Evolutionary conservation across 53 echinoderm and acorn worm species (phyloP), one percentile per base, ranked within the genome.

Genomic region (Henricia sp.): DNA sequence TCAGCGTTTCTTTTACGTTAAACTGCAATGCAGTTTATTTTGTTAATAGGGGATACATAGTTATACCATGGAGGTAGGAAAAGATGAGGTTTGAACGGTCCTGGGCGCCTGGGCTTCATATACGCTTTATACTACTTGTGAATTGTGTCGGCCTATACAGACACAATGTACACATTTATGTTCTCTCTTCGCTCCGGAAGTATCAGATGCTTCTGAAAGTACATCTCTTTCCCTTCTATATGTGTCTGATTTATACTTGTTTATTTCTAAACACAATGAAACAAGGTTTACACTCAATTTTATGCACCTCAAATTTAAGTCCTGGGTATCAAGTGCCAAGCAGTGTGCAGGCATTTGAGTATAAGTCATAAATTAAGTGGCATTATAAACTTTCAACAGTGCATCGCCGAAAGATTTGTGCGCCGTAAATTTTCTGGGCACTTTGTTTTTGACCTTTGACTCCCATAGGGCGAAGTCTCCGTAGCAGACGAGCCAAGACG

Each of bases 381-480:
- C 1, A 3, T 27, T 27, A 14, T 54, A 76, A 76, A 76, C 74
- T 76, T 76, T 76, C 76, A 56, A 76, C 76, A 76, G 59, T 16
- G 14, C 6, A 29, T 57, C 38, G 76, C 37, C 9, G 76, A 76
- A 25, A 58, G 76, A 54, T 57, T 26, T 38, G 76, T 19, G 26
- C 29, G 63, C 75, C 53, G 26, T 74, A 57, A 37, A 53, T 4
- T 21, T 64, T 33, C 17, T 30, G 67, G 52, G 67, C 67, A 42
- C 43, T 58, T 77, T 43, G 34, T 44, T 64, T 23, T 84, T 64
- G 50, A 50, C 71, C 52, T 71, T 86, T 90, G 44, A 67, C 60
- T 43, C 56, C 10, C 57, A 70, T 85, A 96, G 96, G 96, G 93
- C 44, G 93, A 93, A 82, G 35, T 96, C 23, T 93, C 96, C 34